phyloP scores from a whole-genome alignment of 2,888 invertebrate species.

The Portevinia maculata region DNA sequence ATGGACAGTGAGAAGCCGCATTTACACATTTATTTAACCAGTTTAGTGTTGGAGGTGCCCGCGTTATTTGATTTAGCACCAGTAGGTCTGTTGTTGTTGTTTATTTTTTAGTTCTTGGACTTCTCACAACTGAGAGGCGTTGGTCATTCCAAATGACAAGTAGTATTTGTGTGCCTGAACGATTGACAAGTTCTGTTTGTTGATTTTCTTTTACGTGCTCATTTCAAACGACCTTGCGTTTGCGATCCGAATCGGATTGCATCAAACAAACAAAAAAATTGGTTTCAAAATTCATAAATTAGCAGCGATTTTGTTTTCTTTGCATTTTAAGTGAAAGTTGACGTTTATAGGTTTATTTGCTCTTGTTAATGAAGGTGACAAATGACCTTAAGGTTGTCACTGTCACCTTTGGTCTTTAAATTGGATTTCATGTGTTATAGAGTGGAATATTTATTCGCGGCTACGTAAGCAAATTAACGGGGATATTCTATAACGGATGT shows the following conservation, averaged over 20 bases:
- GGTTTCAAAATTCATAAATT: not conserved
- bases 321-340: not conserved
- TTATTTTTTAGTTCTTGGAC: not conserved
- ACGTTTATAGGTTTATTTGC: not conserved
- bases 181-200: conserved; percentile 2
- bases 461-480: not conserved
- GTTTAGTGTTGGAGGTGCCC: conserved; percentile 9
- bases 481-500: not conserved
- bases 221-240: conserved; percentile 25
- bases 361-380: conserved; percentile 9
- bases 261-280: conserved; percentile 2
- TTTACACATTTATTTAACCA: conserved; percentile 31
- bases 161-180: conserved; percentile 15
- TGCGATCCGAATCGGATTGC: conserved; percentile 5
- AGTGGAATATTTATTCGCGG: not conserved
- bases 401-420: conserved; percentile 5
- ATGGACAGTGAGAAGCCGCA: conserved; percentile 25
- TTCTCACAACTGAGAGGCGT: conserved; percentile 23
- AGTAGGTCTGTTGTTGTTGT: not conserved
- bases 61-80: conserved; percentile 20
- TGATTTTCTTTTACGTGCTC: not conserved
- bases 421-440: not conserved
- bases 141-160: conserved; percentile 18
- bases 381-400: not conserved
- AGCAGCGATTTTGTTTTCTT: not conserved